These are phyloP conservation scores for Hiodon tergisus DNA, from an alignment of 2,113 vertebrate genomes.

Conservation along the genomic window DNA sequence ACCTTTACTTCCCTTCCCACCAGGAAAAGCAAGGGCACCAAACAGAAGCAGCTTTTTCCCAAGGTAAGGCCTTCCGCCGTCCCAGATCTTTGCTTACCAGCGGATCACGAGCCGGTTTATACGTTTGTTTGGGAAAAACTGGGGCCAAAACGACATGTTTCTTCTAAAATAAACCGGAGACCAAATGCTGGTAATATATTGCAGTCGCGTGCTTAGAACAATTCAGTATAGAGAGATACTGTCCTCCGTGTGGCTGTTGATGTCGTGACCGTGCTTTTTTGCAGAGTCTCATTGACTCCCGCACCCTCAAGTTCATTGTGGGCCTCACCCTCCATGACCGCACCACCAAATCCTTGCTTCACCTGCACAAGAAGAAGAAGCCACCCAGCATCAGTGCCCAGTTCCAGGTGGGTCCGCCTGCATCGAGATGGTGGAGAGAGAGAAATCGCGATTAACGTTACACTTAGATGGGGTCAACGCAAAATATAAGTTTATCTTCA, in stretches of 20 bases:
- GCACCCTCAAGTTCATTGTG: conserved; percentile 86
- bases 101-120: not conserved
- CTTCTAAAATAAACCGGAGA: no score
- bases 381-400: conserved; percentile 95
- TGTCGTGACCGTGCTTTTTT: not conserved
- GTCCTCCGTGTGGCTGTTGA: no score
- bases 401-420: conserved; percentile 75
- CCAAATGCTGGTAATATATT: no score
- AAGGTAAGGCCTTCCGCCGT: conserved; percentile 69
- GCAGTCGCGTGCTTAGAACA: no score
- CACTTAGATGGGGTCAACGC: no score
- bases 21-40: conserved; percentile 85
- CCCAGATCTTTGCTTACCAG: not conserved
- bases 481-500: no score
- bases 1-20: conserved; percentile 33
- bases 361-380: conserved; percentile 97
- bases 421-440: no score
- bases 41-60: conserved; percentile 87
- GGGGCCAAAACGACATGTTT: no score
- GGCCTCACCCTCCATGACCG: conserved; percentile 87
- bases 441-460: no score
- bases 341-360: conserved; percentile 88
- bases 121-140: no score
- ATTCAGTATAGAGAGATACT: no score
- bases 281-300: conserved; percentile 87